Base-by-base conservation (phyloP, 2,113 vertebrate genomes). In the Aspiorhynchus laticeps region DNA sequence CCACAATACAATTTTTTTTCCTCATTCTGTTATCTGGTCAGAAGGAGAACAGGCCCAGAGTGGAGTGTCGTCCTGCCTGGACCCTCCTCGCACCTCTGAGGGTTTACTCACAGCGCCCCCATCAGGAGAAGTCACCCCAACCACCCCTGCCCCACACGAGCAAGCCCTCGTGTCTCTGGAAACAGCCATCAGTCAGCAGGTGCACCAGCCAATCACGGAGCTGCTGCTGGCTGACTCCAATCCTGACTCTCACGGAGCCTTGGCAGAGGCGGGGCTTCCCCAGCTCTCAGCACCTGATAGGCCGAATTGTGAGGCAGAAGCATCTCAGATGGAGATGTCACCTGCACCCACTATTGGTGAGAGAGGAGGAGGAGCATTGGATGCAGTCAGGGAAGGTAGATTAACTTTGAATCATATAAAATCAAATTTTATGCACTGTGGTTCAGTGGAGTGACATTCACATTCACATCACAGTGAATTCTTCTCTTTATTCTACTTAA, bases 311-410 rank as follows among this genome's bases (percentile, higher is more conserved):
- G 97, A 97, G 88, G 94, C 93, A 26, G 97, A 98, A 90, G 96
- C 96, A 81, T 97, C 96, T 56, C 97, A 98, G 91, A 98, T 98
- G 97, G 97, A 98, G 92, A 96, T 97, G 93, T 98, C 97, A 36
- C 97, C 97, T 5, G 96, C 96, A 83, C 97, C 97, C 88, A 97
- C 96, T 90, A 97, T 96, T 90, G 96, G 97, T 97, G 95, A 94
- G 94, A 90, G 93, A 92, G 93, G 90, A 90, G 88, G 82, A 93
- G 92, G 90, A 94, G 91, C 93, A 69, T 93, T 93, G 92, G 92
- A 95, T 92, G 93, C 94, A 93, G 92, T 90, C 92, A 93, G 93
- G 93, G 94, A 95, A 95, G 95, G 95, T 95, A 94, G 92, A 93
- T 83, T 90, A 92, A 94, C 89, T 91, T 92, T 91, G 77, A 91